These are phyloP conservation scores for Acyrthosiphon pisum DNA, from an alignment of 1,140 invertebrate species.

Conservation along the genomic window DNA sequence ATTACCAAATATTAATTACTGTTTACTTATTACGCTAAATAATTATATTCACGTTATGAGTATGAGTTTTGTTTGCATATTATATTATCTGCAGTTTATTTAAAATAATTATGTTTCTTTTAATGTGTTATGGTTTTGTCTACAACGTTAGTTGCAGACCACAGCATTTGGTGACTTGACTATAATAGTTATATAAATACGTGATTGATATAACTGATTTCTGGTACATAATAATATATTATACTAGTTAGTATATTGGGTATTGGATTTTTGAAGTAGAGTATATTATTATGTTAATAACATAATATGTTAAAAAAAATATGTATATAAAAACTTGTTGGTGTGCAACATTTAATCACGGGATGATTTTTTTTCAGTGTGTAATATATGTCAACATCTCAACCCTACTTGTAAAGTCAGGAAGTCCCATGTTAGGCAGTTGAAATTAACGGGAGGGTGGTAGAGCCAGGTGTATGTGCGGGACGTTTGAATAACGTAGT, in stretches of 20 bases:
- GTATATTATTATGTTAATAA: not conserved
- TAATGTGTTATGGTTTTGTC: not conserved
- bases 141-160: not conserved
- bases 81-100: not conserved
- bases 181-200: not conserved
- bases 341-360: not conserved
- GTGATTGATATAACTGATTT: not conserved
- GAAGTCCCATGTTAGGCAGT: not conserved
- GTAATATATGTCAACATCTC: conserved; percentile 5
- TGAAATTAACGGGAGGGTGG: not conserved
- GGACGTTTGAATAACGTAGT: conserved; percentile 9
- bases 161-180: not conserved
- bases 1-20: not conserved
- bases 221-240: not conserved
- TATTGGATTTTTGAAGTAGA: not conserved
- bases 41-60: not conserved
- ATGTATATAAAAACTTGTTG: not conserved
- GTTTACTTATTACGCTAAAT: not conserved
- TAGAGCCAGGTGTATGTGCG: not conserved
- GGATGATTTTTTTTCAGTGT: not conserved
- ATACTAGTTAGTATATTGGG: not conserved
- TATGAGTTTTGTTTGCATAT: not conserved
- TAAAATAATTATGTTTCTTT: not conserved
- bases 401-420: conserved; percentile 35
- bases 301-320: not conserved